Conservation (phyloP, 2,888 invertebrate species). For the Amphipoea oculea region DNA sequence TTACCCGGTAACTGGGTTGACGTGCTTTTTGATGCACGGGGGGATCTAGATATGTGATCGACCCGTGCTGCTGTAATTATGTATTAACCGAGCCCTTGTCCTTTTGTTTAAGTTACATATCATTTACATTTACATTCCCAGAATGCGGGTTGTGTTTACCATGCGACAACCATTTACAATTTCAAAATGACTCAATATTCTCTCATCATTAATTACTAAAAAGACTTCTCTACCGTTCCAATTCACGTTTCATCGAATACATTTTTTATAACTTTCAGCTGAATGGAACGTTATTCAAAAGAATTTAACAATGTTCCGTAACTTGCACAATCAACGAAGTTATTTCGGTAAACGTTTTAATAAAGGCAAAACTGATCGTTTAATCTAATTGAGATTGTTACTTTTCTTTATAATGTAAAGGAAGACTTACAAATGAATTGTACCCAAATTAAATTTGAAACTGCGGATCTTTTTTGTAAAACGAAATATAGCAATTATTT, state of each 20-base stretch:
- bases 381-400: constrained; percentile 7
- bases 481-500: no score
- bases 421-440: background rate
- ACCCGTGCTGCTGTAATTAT: background rate
- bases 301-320: constrained; percentile 9
- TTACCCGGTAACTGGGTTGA: no score
- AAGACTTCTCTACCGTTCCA: background rate
- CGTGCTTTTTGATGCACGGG: background rate
- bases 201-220: constrained; percentile 14
- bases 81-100: background rate
- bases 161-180: constrained; percentile 8
- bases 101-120: background rate
- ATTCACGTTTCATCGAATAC: constrained; percentile 18
- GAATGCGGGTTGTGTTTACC: background rate
- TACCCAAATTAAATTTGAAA: background rate
- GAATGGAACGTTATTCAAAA: constrained; percentile 1
- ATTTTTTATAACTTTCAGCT: constrained; percentile 17
- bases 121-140: background rate
- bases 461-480: background rate
- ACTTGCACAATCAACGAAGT: constrained; percentile 4
- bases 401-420: background rate
- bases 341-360: background rate
- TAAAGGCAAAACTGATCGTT: background rate
- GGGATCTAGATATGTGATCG: background rate
- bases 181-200: constrained; percentile 15